These are phyloP conservation scores for Indicator indicator DNA, from an alignment of 2,113 vertebrate genomes.

Conservation along the genomic window DNA sequence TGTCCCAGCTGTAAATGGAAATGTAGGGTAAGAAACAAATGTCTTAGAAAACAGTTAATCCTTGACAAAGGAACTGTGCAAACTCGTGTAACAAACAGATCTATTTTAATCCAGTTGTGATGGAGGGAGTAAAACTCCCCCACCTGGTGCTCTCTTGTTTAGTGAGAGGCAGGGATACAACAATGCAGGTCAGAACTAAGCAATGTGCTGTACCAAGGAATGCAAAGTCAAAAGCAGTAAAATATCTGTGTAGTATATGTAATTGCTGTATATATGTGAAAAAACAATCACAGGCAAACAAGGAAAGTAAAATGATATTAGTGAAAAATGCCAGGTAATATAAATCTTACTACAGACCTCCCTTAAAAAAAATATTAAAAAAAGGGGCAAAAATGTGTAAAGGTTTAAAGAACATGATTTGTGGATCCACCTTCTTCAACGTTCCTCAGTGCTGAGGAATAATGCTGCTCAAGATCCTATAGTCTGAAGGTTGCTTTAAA, in stretches of 20 bases:
- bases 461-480: background rate
- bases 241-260: background rate
- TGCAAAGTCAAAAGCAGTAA: background rate
- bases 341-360: background rate
- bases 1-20: background rate
- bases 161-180: background rate
- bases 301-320: background rate
- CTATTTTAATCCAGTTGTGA: background rate
- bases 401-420: background rate
- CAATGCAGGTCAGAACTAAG: background rate
- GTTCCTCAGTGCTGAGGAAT: background rate
- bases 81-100: background rate
- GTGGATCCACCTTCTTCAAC: background rate
- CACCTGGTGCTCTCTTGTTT: background rate
- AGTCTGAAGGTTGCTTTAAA: background rate
- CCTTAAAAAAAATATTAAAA: background rate
- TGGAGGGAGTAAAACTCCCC: accelerated
- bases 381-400: background rate
- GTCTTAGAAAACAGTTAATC: background rate
- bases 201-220: background rate
- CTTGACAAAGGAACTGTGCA: background rate
- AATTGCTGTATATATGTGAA: background rate
- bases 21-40: background rate
- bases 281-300: background rate
- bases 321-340: background rate